A percentile compares a stretch with the other conserved stretches of the same genome.
These are phyloP conservation scores for Tipula lateralis DNA, from an alignment of 2,888 invertebrate genomes.

Conservation along the genomic window DNA sequence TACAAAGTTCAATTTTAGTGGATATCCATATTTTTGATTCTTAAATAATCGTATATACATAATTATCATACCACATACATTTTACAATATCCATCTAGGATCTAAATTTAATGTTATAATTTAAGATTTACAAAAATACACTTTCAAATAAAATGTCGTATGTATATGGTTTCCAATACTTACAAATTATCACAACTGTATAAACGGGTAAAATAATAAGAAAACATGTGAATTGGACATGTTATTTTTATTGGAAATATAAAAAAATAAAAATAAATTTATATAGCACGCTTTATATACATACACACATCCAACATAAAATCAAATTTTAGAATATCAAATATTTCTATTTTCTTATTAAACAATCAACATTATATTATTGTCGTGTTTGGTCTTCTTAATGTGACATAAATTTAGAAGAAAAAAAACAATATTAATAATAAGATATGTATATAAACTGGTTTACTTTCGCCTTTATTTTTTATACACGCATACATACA, in stretches of 20 bases:
- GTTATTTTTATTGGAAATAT: background rate
- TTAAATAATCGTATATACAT: background rate
- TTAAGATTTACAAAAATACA: background rate
- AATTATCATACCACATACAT: background rate
- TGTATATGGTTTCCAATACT: background rate
- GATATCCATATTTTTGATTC: background rate
- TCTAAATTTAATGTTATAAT: no score
- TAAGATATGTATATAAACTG: background rate
- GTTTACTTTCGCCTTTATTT: conserved; percentile 19
- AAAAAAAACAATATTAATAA: background rate
- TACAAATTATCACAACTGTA: background rate
- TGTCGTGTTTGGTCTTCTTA: background rate
- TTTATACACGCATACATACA: background rate
- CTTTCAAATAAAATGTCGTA: background rate
- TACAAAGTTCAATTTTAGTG: background rate
- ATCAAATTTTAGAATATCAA: background rate
- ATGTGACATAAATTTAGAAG: background rate
- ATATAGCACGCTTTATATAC: background rate
- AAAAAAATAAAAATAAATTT: background rate
- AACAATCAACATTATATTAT: conserved; percentile 19
- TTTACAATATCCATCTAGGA: background rate
- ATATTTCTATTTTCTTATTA: background rate
- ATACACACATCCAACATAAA: background rate
- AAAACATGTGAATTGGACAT: background rate
- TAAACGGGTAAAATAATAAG: background rate